Base-by-base conservation (phyloP, 2,797 vertebrate species). In the Lagorchestes hirsutus region DNA sequence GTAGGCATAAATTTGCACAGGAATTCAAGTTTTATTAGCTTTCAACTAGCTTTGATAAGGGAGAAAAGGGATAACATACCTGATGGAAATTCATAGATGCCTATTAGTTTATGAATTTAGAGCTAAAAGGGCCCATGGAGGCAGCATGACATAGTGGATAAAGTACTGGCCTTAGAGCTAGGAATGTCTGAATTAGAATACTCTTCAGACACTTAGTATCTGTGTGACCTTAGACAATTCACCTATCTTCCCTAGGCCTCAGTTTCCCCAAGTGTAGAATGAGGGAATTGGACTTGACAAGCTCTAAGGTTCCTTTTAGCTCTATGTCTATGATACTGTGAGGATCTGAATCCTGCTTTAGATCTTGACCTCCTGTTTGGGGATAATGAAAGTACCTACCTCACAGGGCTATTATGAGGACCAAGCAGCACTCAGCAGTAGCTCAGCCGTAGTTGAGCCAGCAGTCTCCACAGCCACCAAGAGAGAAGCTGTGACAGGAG, bases 401-500 rank as follows among this genome's bases (percentile, higher is more conserved):
- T 46, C 74, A 40, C 2, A 40, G 67, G 2, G 67, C n/a, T 74
- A 40, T 74, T 40, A 74, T 40, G 18, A 74, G n/a, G n/a, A 74
- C n/a, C 67, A 22, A n/a, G 16, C 67, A 74, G n/a, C n/a, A 74
- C 8, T 46, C 22, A 82, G 40, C 11, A 46, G 40, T 82, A 82
- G 40, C 40, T 82, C 40, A 46, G 74, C 40, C 16, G 4, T 40
- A 82, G 40, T 22, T 82, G 74, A 82, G 40, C 74, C n/a, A 82
- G n/a, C 67, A 46, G 8, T 24, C 67, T 82, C 40, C 40, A 46
- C 10, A 18, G 2, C 67, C 40, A 24, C 74, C 40, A 90, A 40
- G 55, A 29, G 90, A 93, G n/a, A 93, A 92, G 93, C 91, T 28
- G 40, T 91, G 92, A 93, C 58, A 95, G 93, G 52, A 82, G 55